A percentile compares a stretch with the other conserved stretches of the same genome.
phyloP scores from a whole-genome alignment of 2,797 vertebrate genomes.

The Cheirogaleus major region DNA sequence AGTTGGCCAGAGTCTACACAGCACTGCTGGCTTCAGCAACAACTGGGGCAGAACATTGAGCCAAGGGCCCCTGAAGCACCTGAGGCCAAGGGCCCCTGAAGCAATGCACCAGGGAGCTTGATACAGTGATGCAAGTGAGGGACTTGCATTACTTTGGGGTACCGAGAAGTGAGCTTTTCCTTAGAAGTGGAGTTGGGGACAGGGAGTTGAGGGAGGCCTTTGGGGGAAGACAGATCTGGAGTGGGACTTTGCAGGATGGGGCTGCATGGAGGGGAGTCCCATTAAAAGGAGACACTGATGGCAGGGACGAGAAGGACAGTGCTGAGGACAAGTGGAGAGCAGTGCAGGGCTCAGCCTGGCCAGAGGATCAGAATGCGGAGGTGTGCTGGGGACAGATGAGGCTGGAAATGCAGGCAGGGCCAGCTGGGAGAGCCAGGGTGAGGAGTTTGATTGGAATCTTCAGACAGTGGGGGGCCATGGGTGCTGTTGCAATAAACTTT shows the following conservation, averaged over 20 bases:
- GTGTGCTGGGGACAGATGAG: not conserved
- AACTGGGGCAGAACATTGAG: not conserved
- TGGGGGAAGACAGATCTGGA: not conserved
- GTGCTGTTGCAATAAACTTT: not conserved
- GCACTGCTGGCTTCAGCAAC: not conserved
- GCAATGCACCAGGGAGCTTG: not conserved
- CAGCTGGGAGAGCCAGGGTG: not conserved
- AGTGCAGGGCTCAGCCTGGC: not conserved
- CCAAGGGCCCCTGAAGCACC: not conserved
- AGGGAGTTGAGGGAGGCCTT: not conserved
- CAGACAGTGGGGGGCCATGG: not conserved
- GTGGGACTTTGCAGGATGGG: not conserved
- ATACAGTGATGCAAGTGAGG: not conserved
- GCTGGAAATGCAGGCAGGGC: not conserved
- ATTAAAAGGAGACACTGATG: not conserved
- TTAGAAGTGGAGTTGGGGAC: not conserved
- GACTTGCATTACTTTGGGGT: not conserved
- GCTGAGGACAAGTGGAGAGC: not conserved
- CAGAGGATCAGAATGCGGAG: not conserved
- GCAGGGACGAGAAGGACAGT: rapidly evolving
- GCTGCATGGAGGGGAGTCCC: not conserved
- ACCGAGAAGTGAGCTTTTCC: not conserved
- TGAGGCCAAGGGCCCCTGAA: not conserved
- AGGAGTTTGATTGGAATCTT: not conserved
- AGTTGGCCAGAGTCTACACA: not conserved